phyloP scores from a whole-genome alignment of 2,888 invertebrate species.

The Blera fallax region DNA sequence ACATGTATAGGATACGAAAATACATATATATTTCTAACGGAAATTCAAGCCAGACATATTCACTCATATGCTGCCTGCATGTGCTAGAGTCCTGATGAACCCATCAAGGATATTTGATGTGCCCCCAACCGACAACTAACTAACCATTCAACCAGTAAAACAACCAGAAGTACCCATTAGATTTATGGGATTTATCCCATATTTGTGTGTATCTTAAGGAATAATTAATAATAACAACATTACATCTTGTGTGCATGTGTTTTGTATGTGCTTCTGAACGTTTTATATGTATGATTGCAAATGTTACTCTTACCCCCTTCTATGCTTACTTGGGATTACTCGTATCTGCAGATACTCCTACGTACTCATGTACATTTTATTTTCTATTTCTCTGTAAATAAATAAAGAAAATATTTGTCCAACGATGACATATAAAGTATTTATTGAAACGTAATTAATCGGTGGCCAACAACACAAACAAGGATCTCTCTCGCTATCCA shows the following conservation, averaged over 20 bases:
- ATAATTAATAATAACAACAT: conserved; percentile 68
- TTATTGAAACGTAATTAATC: conserved; percentile 39
- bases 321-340: no score
- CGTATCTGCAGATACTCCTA: neutral
- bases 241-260: conserved; percentile 9
- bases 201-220: conserved; percentile 72
- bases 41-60: conserved; percentile 27
- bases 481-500: neutral
- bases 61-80: neutral
- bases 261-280: conserved; percentile 6
- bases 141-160: conserved; percentile 70
- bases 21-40: conserved; percentile 19
- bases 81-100: conserved; percentile 18
- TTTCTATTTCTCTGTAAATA: conserved; percentile 48
- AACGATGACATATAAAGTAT: neutral
- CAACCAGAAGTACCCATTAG: conserved; percentile 69
- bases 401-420: conserved; percentile 13
- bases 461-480: conserved; percentile 4
- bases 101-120: conserved; percentile 44
- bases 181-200: conserved; percentile 67
- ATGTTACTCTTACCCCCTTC: neutral
- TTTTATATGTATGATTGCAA: conserved; percentile 36
- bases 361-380: neutral
- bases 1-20: conserved; percentile 17
- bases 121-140: conserved; percentile 49